Conservation (phyloP, 2,888 invertebrate genomes). For the Drosophila affinis region DNA sequence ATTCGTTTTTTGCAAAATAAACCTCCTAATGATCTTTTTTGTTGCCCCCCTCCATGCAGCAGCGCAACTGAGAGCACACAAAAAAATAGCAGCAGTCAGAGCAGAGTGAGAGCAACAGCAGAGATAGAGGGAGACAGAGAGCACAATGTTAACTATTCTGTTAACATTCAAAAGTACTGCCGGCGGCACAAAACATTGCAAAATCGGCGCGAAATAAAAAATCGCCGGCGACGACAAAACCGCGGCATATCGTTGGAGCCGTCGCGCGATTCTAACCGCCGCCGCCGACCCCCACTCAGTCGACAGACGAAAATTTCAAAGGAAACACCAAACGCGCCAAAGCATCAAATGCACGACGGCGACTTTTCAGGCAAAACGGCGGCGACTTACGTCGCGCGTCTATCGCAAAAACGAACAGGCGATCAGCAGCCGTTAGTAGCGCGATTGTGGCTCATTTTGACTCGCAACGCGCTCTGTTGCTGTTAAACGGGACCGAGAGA, state of each 20-base stretch:
- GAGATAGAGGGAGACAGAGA: neutral
- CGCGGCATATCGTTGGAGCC: slow-evolving; percentile 36
- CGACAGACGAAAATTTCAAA: neutral
- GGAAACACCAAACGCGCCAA: slow-evolving; percentile 32
- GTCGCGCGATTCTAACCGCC: slow-evolving; percentile 46
- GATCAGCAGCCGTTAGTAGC: slow-evolving; percentile 57
- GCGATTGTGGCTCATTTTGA: slow-evolving; percentile 22
- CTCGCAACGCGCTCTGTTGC: slow-evolving; percentile 24
- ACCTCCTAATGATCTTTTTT: slow-evolving; percentile 25
- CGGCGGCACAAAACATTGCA: slow-evolving; percentile 68
- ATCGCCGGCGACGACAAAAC: slow-evolving; percentile 78
- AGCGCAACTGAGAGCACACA: slow-evolving; percentile 1
- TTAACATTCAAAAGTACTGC: slow-evolving; percentile 51
- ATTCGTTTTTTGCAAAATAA: no score
- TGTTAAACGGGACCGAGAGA: slow-evolving; percentile 15
- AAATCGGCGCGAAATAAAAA: slow-evolving; percentile 75
- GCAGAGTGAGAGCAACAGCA: neutral
- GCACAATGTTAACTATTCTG: slow-evolving; percentile 26
- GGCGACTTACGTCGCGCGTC: slow-evolving; percentile 83
- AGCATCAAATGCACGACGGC: slow-evolving; percentile 60
- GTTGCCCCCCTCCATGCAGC: neutral
- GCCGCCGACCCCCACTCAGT: slow-evolving; percentile 4
- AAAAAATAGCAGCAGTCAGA: slow-evolving; percentile 5
- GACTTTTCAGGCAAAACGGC: slow-evolving; percentile 75
- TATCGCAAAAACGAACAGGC: slow-evolving; percentile 83